A percentile compares a stretch with the other conserved stretches of the same genome.
These are phyloP conservation scores for Archocentrus centrarchus DNA, from an alignment of 2,113 vertebrate species.

Conservation along the genomic window DNA sequence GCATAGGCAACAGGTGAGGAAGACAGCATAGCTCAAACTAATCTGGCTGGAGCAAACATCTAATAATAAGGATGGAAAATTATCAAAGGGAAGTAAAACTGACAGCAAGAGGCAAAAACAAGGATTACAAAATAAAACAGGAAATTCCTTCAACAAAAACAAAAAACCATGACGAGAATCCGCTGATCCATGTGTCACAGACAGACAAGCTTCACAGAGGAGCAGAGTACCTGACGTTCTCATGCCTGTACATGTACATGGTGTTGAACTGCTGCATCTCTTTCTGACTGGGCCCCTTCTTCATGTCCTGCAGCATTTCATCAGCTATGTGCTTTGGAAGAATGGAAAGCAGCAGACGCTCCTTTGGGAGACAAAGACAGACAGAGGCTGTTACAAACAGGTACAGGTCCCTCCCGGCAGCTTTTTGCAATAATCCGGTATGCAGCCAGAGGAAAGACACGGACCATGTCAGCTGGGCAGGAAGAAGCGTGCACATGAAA, in stretches of 20 bases:
- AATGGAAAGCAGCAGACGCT: constrained; percentile 94
- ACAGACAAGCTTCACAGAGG: neutral
- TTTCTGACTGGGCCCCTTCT: constrained; percentile 95
- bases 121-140: no score
- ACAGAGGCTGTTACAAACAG: neutral
- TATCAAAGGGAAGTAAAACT: neutral
- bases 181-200: neutral
- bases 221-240: constrained; percentile 83
- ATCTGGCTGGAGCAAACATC: neutral
- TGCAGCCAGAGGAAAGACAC: no score
- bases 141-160: neutral
- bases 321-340: constrained; percentile 97
- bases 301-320: constrained; percentile 98
- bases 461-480: no score
- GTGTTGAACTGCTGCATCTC: constrained; percentile 99
- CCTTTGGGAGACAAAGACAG: constrained; percentile 75
- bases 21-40: neutral
- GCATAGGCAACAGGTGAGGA: no score
- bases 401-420: no score
- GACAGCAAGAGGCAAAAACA: no score
- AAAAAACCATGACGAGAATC: neutral
- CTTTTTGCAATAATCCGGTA: no score
- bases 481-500: no score
- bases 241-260: constrained; percentile 99
- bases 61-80: neutral